Evolutionary conservation across 2,888 invertebrate genomes (phyloP).

Genomic region (Pteria penguin): DNA sequence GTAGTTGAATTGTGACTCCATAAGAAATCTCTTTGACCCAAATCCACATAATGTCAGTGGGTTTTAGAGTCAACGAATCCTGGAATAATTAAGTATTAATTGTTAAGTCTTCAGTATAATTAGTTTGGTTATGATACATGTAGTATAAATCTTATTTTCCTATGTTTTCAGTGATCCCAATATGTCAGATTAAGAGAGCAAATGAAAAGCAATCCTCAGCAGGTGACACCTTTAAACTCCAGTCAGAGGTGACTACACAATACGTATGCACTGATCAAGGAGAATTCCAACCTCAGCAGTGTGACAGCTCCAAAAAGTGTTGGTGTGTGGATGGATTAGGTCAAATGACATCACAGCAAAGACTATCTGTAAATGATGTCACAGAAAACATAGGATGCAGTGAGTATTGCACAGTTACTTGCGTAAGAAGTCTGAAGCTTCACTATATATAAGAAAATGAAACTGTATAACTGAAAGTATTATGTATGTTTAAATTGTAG

Average conservation of each 20-base stretch:
- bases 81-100: no score
- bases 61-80: no score
- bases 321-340: slow-evolving; percentile 43
- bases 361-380: neutral
- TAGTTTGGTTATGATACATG: no score
- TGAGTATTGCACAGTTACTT: slow-evolving; percentile 3
- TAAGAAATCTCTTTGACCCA: no score
- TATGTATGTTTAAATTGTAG: no score
- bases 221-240: slow-evolving; percentile 1
- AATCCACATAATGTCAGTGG: no score
- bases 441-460: no score
- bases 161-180: slow-evolving; percentile 12
- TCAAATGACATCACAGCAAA: neutral
- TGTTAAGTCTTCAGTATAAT: no score
- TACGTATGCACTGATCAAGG: slow-evolving; percentile 33
- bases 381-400: slow-evolving; percentile 22
- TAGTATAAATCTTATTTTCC: no score
- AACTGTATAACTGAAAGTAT: no score
- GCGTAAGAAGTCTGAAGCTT: neutral
- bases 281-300: slow-evolving; percentile 34
- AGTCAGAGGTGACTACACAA: neutral
- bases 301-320: slow-evolving; percentile 10
- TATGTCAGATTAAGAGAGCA: slow-evolving; percentile 29
- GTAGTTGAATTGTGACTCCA: no score
- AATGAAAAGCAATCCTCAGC: neutral